Conservation (phyloP, 1,140 invertebrate species). For the Protaetia brevitarsis region DNA sequence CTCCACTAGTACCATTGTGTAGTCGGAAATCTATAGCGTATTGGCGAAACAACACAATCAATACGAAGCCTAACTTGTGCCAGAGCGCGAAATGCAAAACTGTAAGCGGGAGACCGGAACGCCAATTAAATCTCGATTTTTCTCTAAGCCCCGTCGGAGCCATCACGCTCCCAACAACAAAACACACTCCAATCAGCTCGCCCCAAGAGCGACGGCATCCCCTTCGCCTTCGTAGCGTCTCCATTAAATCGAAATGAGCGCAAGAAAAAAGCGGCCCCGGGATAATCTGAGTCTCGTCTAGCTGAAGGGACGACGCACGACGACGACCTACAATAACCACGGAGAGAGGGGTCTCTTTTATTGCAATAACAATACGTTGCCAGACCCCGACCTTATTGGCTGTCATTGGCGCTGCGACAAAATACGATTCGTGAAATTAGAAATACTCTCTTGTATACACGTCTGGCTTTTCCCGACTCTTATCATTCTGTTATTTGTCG, state of each 20-base stretch:
- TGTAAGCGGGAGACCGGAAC: background rate
- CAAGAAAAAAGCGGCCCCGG: slow-evolving; percentile 6
- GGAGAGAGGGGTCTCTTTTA: background rate
- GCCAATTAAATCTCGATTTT: slow-evolving; percentile 9
- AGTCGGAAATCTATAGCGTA: too few relatives aligned
- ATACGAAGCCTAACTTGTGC: background rate
- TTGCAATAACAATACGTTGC: slow-evolving; percentile 2
- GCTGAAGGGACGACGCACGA: background rate
- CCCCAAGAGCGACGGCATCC: slow-evolving; percentile 7
- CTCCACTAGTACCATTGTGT: too few relatives aligned
- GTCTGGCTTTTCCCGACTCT: background rate
- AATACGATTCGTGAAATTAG: slow-evolving; percentile 11
- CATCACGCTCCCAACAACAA: slow-evolving; percentile 5
- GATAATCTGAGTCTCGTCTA: background rate
- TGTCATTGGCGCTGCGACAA: background rate
- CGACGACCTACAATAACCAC: background rate
- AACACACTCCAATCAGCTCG: slow-evolving; percentile 10
- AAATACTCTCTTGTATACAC: background rate
- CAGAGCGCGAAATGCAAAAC: background rate
- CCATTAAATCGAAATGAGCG: slow-evolving; percentile 16
- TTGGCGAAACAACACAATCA: too few relatives aligned
- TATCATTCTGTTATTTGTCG: background rate
- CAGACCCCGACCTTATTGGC: background rate
- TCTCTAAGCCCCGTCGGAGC: background rate
- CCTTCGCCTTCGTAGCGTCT: background rate